Conservation (phyloP, 2,797 vertebrate genomes). For the Vultur gryphus region DNA sequence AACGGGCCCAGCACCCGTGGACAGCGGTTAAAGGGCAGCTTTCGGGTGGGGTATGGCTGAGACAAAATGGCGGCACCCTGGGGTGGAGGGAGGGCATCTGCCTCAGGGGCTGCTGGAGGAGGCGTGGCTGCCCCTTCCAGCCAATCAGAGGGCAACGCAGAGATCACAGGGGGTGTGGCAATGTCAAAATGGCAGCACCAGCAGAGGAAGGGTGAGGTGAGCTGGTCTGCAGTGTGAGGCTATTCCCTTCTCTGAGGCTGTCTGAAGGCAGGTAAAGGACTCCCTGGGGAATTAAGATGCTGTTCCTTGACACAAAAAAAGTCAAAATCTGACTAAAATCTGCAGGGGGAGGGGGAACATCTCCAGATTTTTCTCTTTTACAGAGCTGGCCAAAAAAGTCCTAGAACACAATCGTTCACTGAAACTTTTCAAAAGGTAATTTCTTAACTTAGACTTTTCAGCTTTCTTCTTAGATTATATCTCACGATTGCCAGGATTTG, state of each 20-base stretch:
- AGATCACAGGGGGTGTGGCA: no score
- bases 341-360: background rate
- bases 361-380: background rate
- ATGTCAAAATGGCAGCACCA: background rate
- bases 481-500: background rate
- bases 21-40: rapidly evolving
- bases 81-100: no score
- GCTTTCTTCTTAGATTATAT: background rate
- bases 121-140: no score
- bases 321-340: background rate
- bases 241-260: no score
- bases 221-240: background rate
- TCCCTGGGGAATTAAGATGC: background rate
- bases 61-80: background rate
- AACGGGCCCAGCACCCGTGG: rapidly evolving
- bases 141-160: background rate
- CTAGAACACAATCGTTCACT: background rate
- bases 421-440: background rate
- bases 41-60: rapidly evolving
- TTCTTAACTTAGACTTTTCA: background rate
- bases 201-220: background rate
- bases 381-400: background rate
- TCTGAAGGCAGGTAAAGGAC: no score
- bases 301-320: background rate
- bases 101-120: background rate